Evolutionary conservation across 1,140 invertebrate species (phyloP).

Genomic region (Thrips palmi): DNA sequence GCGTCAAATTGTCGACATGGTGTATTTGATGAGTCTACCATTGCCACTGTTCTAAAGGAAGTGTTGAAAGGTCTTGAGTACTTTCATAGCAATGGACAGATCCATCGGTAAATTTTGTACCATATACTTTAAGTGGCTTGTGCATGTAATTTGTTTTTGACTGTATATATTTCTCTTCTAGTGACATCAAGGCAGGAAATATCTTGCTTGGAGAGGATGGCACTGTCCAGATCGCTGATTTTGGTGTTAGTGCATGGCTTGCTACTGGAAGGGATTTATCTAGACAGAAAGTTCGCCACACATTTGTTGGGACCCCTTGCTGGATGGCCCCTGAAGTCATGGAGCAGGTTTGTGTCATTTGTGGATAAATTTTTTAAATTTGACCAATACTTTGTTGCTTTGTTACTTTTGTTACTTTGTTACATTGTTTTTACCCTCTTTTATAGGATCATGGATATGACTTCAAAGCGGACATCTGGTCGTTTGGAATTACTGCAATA

Average conservation of each 20-base stretch:
- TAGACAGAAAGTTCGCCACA: constrained; percentile 89
- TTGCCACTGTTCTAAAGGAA: constrained; percentile 97
- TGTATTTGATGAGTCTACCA: constrained; percentile 93
- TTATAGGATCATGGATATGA: constrained; percentile 89
- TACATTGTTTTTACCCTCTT: constrained; percentile 6
- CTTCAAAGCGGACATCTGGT: constrained; percentile 99
- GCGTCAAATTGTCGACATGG: constrained; percentile 82
- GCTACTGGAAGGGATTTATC: constrained; percentile 77
- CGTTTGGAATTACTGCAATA: constrained; percentile 96
- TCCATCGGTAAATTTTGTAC: constrained; percentile 55
- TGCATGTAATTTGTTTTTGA: not conserved
- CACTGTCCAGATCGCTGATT: constrained; percentile 94
- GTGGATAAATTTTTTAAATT: constrained; percentile 11
- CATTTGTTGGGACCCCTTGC: constrained; percentile 94
- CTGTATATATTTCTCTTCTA: constrained; percentile 24
- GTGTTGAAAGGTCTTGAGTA: constrained; percentile 97
- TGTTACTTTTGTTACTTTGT: constrained; percentile 1
- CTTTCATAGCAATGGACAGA: constrained; percentile 97
- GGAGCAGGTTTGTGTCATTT: constrained; percentile 61
- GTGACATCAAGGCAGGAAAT: constrained; percentile 96
- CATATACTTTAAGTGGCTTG: not conserved
- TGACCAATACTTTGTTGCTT: constrained; percentile 6
- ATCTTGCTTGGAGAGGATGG: constrained; percentile 95
- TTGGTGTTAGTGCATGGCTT: constrained; percentile 85
- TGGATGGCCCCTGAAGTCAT: constrained; percentile 99